These are phyloP conservation scores for Leptinotarsa tumamoca DNA, from an alignment of 2,888 invertebrate species.

Conservation along the genomic window DNA sequence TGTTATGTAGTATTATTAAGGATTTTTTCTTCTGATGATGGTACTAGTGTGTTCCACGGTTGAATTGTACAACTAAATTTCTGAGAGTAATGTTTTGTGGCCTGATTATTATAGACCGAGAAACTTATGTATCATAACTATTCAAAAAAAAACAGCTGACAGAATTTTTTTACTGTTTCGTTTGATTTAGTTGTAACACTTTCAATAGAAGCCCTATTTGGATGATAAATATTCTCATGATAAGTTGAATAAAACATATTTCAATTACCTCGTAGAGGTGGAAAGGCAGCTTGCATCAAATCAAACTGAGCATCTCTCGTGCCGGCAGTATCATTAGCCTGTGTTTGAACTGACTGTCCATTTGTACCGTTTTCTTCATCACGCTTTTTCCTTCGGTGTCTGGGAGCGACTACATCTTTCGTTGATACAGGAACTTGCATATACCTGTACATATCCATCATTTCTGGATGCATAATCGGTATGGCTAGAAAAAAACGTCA, in stretches of 20 bases:
- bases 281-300: slow-evolving; percentile 83
- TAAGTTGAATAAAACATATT: neutral
- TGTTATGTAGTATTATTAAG: no score
- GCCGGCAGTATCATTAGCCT: slow-evolving; percentile 47
- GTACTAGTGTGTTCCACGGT: no score
- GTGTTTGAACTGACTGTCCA: slow-evolving; percentile 47
- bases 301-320: slow-evolving; percentile 77
- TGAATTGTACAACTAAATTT: no score
- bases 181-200: neutral
- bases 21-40: no score
- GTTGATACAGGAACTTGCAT: slow-evolving; percentile 48
- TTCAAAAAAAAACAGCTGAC: neutral
- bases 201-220: neutral
- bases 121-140: no score
- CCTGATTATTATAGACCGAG: no score
- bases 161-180: neutral
- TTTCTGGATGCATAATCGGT: slow-evolving; percentile 51
- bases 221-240: neutral
- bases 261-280: slow-evolving; percentile 77
- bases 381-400: slow-evolving; percentile 63
- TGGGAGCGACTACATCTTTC: slow-evolving; percentile 65
- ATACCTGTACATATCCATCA: slow-evolving; percentile 54
- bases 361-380: slow-evolving; percentile 50
- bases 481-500: slow-evolving; percentile 41
- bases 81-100: no score